phyloP scores from a whole-genome alignment of 2,888 invertebrate species.

The Drosophila affinis region DNA sequence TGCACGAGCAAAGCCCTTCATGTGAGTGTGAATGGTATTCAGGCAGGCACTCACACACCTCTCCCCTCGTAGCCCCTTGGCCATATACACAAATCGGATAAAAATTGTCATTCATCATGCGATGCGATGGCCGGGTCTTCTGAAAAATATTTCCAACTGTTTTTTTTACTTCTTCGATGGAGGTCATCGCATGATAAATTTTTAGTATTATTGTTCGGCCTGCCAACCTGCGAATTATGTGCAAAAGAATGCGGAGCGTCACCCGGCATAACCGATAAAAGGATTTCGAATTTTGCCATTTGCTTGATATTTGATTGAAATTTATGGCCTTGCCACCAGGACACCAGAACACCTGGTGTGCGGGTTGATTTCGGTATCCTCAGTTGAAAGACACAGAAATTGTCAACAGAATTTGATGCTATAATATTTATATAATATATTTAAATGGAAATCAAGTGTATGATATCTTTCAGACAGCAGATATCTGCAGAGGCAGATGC shows the following conservation, averaged over 20 bases:
- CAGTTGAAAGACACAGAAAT: not conserved
- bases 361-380: not conserved
- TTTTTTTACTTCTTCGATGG: constrained; percentile 26
- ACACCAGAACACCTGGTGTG: too few relatives aligned
- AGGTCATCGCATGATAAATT: constrained; percentile 45
- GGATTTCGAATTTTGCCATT: constrained; percentile 36
- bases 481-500: not conserved
- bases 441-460: not conserved
- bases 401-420: not conserved
- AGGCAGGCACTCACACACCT: constrained; percentile 18
- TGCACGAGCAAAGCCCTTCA: constrained; percentile 38
- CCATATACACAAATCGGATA: constrained; percentile 60
- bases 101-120: constrained; percentile 77
- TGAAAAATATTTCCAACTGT: not conserved
- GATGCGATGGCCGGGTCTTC: constrained; percentile 19
- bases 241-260: constrained; percentile 40
- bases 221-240: constrained; percentile 49
- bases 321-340: constrained; percentile 43
- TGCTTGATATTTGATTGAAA: constrained; percentile 59
- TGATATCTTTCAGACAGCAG: not conserved
- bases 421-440: too few relatives aligned
- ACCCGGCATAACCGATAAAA: constrained; percentile 17
- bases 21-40: constrained; percentile 5
- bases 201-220: constrained; percentile 48
- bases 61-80: constrained; percentile 11